phyloP scores from a whole-genome alignment of 2,113 vertebrate genomes.

The Numenius arquata region DNA sequence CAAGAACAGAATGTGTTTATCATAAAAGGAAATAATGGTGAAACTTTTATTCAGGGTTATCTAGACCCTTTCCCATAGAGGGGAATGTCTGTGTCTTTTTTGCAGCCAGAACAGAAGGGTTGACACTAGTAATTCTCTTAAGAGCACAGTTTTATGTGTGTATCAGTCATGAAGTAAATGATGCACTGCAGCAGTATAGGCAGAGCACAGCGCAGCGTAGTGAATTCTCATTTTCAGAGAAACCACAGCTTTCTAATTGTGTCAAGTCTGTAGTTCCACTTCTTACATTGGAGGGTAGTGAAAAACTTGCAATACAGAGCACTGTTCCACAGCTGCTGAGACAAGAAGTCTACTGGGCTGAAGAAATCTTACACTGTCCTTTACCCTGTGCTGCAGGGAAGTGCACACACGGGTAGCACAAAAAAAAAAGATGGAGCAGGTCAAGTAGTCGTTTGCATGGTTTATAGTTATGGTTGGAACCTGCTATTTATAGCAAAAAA shows the following conservation, averaged over 20 bases:
- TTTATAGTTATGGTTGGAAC: neutral
- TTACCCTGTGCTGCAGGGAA: neutral
- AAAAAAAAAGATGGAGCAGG: neutral
- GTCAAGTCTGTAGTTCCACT: neutral
- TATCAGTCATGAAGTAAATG: neutral
- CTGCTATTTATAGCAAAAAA: neutral
- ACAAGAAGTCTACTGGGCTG: fast-evolving
- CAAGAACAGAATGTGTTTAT: neutral
- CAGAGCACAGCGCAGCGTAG: neutral
- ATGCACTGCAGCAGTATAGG: neutral
- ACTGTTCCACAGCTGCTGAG: neutral
- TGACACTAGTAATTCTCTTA: neutral
- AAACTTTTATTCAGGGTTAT: neutral
- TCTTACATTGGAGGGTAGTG: neutral
- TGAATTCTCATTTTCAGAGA: neutral
- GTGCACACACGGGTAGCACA: fast-evolving
- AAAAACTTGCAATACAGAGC: neutral
- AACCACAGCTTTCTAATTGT: neutral
- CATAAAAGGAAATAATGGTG: neutral
- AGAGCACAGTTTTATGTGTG: neutral
- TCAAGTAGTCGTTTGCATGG: neutral
- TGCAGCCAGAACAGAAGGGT: neutral
- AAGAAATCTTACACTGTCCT: neutral
- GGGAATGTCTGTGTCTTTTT: neutral
- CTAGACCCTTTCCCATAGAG: neutral